These are phyloP conservation scores for Candidula unifasciata DNA, from an alignment of 2,888 invertebrate genomes.

Conservation along the genomic window DNA sequence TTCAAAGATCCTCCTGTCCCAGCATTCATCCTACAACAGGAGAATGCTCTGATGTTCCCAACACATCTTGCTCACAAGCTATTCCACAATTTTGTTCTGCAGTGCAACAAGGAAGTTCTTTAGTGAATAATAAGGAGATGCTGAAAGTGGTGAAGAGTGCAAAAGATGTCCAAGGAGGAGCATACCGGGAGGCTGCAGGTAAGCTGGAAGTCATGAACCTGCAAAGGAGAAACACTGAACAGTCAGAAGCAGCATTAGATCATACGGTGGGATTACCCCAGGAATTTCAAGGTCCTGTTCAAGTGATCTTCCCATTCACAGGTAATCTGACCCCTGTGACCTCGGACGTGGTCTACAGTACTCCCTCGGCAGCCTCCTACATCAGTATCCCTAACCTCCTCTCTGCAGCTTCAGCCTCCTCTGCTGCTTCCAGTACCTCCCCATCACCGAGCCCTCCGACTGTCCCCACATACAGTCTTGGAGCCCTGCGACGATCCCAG, in stretches of 20 bases:
- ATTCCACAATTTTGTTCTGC: neutral
- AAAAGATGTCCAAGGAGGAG: neutral
- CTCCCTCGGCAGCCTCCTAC: neutral
- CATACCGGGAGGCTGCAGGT: neutral
- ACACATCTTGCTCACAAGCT: neutral
- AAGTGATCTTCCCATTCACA: neutral
- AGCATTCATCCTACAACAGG: neutral
- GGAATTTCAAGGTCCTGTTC: neutral
- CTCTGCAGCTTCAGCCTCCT: neutral
- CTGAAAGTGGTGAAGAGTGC: neutral
- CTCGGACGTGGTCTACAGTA: no score
- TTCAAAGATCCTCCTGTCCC: neutral
- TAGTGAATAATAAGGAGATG: neutral
- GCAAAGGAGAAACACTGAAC: neutral
- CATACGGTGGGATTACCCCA: neutral
- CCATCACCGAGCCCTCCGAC: neutral
- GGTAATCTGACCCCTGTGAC: neutral
- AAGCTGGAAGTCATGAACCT: neutral
- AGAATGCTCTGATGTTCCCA: neutral
- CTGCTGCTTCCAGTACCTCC: conserved; percentile 3
- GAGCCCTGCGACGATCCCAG: conserved; percentile 57
- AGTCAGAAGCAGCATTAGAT: neutral
- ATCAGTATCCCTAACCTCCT: neutral
- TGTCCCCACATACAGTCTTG: neutral
- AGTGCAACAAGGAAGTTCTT: neutral